Evolutionary conservation across 1,140 invertebrate genomes (phyloP), one percentile per base, ranked within the genome.

Genomic region (Penaeus chinensis): DNA sequence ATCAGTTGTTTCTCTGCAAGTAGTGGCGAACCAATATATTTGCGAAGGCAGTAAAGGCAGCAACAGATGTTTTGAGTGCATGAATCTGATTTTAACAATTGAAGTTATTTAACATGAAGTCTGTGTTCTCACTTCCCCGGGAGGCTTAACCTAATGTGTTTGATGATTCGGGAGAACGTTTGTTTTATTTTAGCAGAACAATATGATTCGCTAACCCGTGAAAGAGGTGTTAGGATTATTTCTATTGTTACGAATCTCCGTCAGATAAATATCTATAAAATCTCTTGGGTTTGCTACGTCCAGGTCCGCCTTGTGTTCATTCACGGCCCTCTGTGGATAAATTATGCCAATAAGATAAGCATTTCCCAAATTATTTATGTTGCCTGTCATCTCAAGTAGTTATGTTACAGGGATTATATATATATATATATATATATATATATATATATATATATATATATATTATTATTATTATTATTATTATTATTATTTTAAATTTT

Each of bases 241-340:
- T 60, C 61, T 78, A 27, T 60, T 91, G 3, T 89, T 80, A 66
- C 90, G 71, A 62, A 92, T 91, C 78, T 92, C 91, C 20, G 91
- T 87, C 20, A 93, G 90, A 80, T 91, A 92, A 0, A 91, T 88
- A 85, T 93, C 93, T 66, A 93, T 92, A 82, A 93, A 93, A 89
- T 93, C 93, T 63, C 92, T 88, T 19, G 91, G 91, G 69, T 90
- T 91, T 27, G 91, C 89, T 8, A 77, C 83, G 84, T 92, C 91
- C 62, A 92, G 91, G 13, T 91, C 90, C 42, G 90, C 76, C 76
- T 91, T 88, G 84, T 93, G 92, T 71, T 92, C 91, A 37, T 90
- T 80, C 11, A 93, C 91, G 1, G 65, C 66, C 71, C 22, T 84
- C 79, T 82, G 77, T 32, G n/a, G n/a, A 74, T 74, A 42, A 8